Evolutionary conservation across 1,140 invertebrate species (phyloP), one percentile per base, ranked within the genome.

Genomic region (Drosophila littoralis): DNA sequence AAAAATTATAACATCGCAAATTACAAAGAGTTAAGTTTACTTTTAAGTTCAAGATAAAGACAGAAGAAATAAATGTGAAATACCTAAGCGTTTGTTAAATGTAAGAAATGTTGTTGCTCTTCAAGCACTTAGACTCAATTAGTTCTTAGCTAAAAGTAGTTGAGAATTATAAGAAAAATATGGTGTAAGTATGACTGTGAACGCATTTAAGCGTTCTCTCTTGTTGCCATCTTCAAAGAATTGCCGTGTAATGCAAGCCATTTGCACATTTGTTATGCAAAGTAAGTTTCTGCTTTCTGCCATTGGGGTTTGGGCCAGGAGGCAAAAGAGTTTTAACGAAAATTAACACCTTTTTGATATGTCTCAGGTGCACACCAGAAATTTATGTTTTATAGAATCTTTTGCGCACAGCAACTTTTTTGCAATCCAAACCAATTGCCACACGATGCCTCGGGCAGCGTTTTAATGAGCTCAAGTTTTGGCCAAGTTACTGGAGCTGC

Each of bases 401-500:
- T 52, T 69, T 22, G 22, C 22, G 22, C 35, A 50, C 22, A 45
- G 54, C 54, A 57, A 15, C 58, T 69, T 33, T 22, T 36, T 12
- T 10, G 13, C n/a, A 54, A 15, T 35, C 50, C 13, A 36, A 54
- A 35, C 10, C 38, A 57, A 57, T 57, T 52, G 50, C 32, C 33
- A 67, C 28, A 28, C 36, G 33, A 38, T 12, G 36, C 33, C 45
- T 38, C 15, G 3, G 33, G 59, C 43, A 61, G 22, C 59, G 45
- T 61, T 61, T 61, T 61, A 61, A 61, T 61, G 45, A 61, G 45
- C 32, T 33, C 17, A 61, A 61, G 43, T 61, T 61, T 61, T 48
- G 7, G 43, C 42, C 42, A 33, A 46, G 42, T 15, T 58, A 28
- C 15, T 7, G 15, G 8, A 52, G 9, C 51, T 38, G 33, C 7